These are phyloP conservation scores for Drosophila kambysellisi DNA, from an alignment of 2,888 invertebrate species.

Conservation along the genomic window DNA sequence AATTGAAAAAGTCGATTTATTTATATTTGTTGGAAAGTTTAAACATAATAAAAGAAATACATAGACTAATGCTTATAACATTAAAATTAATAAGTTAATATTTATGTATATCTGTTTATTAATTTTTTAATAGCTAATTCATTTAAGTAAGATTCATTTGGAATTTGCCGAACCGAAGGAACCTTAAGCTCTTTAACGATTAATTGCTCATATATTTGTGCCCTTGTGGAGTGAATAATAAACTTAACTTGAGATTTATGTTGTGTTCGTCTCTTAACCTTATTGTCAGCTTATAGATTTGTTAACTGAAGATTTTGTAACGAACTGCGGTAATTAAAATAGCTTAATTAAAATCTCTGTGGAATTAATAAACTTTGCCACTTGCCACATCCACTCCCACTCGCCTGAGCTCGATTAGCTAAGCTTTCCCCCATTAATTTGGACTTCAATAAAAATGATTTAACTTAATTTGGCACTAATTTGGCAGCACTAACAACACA, in stretches of 20 bases:
- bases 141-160: slow-evolving; percentile 9
- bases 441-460: slow-evolving; percentile 54
- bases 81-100: not conserved
- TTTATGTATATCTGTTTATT: not conserved
- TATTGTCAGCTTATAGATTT: slow-evolving; percentile 8
- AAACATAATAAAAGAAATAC: not conserved
- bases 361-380: not conserved
- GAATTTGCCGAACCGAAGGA: slow-evolving; percentile 1
- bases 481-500: slow-evolving; percentile 45
- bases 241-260: not conserved
- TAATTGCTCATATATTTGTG: slow-evolving; percentile 38
- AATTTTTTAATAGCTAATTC: not conserved
- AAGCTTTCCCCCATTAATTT: slow-evolving; percentile 60
- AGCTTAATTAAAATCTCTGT: not conserved
- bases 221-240: slow-evolving; percentile 40
- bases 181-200: slow-evolving; percentile 20
- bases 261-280: slow-evolving; percentile 3
- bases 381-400: slow-evolving; percentile 9
- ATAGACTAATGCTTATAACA: not conserved
- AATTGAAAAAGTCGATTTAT: not conserved
- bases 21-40: not conserved
- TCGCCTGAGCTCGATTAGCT: slow-evolving; percentile 29
- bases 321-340: not conserved
- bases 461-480: slow-evolving; percentile 62
- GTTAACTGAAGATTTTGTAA: slow-evolving; percentile 10